phyloP scores from a whole-genome alignment of 2,888 invertebrate genomes.

The Heliconius cydno region DNA sequence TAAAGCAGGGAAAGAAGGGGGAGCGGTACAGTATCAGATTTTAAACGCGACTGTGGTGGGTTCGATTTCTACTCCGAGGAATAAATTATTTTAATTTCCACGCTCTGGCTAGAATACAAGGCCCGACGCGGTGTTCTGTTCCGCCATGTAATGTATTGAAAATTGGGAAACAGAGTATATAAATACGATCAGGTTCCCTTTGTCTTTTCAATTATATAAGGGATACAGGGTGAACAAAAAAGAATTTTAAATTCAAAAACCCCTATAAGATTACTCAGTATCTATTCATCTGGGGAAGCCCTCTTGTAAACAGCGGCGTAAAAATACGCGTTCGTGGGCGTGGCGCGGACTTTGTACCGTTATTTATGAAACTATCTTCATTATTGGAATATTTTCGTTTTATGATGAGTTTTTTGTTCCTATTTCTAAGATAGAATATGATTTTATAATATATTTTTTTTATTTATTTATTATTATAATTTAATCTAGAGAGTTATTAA shows the following conservation, averaged over 20 bases:
- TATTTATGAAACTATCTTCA: conserved; percentile 5
- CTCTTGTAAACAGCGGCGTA: conserved; percentile 20
- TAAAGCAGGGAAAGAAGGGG: too few relatives aligned
- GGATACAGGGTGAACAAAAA: neutral
- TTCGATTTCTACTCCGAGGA: neutral
- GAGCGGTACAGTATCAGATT: neutral
- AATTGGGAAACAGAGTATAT: neutral
- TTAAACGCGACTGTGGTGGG: neutral
- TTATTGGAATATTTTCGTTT: neutral
- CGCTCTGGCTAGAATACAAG: neutral
- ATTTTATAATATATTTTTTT: neutral
- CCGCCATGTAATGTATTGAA: neutral
- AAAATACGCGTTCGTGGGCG: conserved; percentile 24
- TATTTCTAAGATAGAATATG: neutral
- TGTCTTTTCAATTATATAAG: neutral
- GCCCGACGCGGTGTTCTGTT: neutral
- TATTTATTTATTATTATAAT: neutral
- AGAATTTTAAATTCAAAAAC: neutral
- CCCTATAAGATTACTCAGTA: neutral
- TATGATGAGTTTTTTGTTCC: neutral
- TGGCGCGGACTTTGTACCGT: conserved; percentile 27
- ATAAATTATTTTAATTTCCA: neutral
- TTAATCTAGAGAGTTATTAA: neutral
- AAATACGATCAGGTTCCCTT: neutral
- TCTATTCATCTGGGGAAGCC: conserved; percentile 26